Evolutionary conservation across 2,797 vertebrate species (phyloP), one percentile per base, ranked within the genome.

Genomic region (Enteromius paludinosus): DNA sequence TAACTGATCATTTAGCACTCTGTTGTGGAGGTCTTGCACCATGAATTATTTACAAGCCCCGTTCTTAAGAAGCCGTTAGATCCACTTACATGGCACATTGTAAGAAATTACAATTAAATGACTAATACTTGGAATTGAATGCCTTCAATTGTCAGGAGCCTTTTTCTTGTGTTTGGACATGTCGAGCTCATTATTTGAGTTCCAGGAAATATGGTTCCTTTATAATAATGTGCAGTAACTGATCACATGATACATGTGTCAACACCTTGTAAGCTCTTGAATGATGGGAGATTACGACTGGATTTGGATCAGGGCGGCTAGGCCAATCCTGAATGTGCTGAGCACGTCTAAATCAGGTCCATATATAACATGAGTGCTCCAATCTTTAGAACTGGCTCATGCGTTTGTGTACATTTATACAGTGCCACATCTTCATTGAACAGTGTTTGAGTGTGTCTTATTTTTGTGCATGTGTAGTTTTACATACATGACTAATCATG

Each of bases 281-380:
- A 28, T 33, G 18, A 64, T 15, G 30, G 6, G 49, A 71, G 12
- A 47, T 78, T 66, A 82, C 30, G 5, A 28, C n/a, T 56, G 73
- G 72, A 81, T 81, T 81, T 92, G 83, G 90, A 84, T 82, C 68
- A 61, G 38, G 45, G 43, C 3, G 38, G 28, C 54, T 2, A 25
- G 59, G 72, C 41, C 72, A 76, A 47, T 85, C 79, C 83, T 45
- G 59, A 71, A 69, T 28, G 15, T 43, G 43, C 72, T 82, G 28
- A 59, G 47, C 47, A 45, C 1, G 25, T 25, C 49, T 56, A 59
- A 49, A 76, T 69, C 43, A 56, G 71, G 20, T 74, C 80, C 73
- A 66, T 43, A 43, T 82, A 84, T 69, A 84, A 61, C 54, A 28
- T 8, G 23, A 76, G 35, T 9, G 11, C 15, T 56, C 38, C 30